phyloP scores from a whole-genome alignment of 2,888 invertebrate genomes.

The Salticus scenicus region DNA sequence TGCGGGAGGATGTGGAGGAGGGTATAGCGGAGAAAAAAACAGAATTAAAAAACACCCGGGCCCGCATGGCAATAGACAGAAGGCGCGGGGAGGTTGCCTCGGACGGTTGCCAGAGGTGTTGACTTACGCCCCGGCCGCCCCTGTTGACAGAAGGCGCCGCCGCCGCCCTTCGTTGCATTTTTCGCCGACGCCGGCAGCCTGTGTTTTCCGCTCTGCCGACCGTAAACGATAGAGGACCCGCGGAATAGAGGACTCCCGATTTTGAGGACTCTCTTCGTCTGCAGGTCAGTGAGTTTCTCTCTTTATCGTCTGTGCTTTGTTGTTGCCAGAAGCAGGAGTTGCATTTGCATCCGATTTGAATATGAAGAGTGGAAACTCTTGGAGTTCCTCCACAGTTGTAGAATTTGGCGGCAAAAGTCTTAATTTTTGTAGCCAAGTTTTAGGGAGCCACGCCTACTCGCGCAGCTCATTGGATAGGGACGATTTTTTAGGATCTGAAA shows the following conservation, averaged over 20 bases:
- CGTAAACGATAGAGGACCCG: constrained; percentile 56
- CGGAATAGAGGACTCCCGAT: constrained; percentile 22
- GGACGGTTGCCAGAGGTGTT: constrained; percentile 56
- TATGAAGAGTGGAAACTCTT: constrained; percentile 13
- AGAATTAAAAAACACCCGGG: constrained; percentile 48
- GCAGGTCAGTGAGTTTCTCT: constrained; percentile 53
- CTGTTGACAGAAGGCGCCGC: constrained; percentile 56
- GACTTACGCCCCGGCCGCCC: constrained; percentile 48
- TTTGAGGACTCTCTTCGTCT: constrained; percentile 26
- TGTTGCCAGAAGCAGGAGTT: constrained; percentile 13
- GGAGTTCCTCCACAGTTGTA: background rate
- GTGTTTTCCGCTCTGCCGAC: constrained; percentile 60
- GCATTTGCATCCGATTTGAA: constrained; percentile 52
- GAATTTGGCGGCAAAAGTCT: constrained; percentile 14
- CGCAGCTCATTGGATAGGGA: constrained; percentile 50
- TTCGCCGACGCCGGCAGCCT: constrained; percentile 60
- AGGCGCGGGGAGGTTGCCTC: constrained; percentile 34
- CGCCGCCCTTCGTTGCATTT: constrained; percentile 53
- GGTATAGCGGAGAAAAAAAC: constrained; percentile 27
- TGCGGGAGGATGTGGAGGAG: background rate
- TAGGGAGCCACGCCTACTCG: constrained; percentile 56
- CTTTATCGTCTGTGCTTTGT: constrained; percentile 25
- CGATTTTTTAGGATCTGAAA: constrained; percentile 28
- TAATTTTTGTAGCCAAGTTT: constrained; percentile 32
- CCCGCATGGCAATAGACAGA: constrained; percentile 62